A percentile compares a stretch with the other conserved stretches of the same genome.
These are phyloP conservation scores for Antrozous pallidus DNA, from an alignment of 2,797 vertebrate species.

Conservation along the genomic window DNA sequence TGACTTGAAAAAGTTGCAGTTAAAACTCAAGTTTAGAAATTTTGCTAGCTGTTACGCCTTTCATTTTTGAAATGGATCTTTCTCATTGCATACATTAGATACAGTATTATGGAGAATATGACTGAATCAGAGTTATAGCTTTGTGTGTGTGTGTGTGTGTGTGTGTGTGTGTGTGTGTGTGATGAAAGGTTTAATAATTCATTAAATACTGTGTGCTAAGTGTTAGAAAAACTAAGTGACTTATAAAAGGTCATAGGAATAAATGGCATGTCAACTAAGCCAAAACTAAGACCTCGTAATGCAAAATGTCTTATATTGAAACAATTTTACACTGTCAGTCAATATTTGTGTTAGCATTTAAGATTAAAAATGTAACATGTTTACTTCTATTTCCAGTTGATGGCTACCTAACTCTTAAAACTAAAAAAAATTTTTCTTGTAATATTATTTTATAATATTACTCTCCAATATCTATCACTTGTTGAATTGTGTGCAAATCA, in stretches of 20 bases:
- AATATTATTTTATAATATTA: background rate
- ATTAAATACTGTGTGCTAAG: background rate
- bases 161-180: background rate
- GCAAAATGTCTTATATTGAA: background rate
- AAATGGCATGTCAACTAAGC: background rate
- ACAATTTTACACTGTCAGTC: background rate
- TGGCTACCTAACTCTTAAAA: background rate
- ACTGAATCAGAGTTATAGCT: background rate
- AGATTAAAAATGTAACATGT: slow-evolving; percentile 4
- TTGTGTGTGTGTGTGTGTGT: background rate
- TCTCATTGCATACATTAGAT: background rate
- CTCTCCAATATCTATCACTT: background rate
- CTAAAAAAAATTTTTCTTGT: background rate
- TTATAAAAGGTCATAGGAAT: background rate
- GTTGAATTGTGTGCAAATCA: background rate
- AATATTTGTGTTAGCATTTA: background rate
- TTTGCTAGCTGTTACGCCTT: background rate
- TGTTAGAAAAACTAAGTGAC: slow-evolving; percentile 17
- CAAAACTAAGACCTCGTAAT: background rate
- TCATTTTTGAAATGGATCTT: slow-evolving; percentile 25
- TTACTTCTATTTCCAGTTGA: slow-evolving; percentile 15
- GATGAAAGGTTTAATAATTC: background rate
- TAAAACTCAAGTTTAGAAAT: slow-evolving; percentile 26
- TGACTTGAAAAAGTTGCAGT: background rate
- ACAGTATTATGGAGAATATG: background rate